Conservation (phyloP, 2,888 invertebrate genomes). For the Clunio marinus region DNA sequence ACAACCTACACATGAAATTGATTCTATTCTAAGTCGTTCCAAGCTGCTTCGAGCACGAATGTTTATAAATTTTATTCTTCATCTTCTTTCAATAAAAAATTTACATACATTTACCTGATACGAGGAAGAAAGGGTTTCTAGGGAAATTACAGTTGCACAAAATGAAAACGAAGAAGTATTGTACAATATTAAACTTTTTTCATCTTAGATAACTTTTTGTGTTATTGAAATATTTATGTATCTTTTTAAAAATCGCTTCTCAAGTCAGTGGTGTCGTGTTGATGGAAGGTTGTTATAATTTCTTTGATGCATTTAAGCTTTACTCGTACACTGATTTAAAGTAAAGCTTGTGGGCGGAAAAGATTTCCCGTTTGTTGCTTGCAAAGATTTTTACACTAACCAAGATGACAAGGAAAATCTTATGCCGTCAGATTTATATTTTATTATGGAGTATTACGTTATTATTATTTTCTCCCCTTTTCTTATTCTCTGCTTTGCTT, state of each 20-base stretch:
- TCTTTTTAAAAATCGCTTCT: slow-evolving; percentile 12
- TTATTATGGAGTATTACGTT: slow-evolving; percentile 2
- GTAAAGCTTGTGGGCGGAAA: too few species aligned
- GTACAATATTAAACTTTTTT: slow-evolving; percentile 28
- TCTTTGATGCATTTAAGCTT: too few species aligned
- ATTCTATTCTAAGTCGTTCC: too few species aligned
- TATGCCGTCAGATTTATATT: slow-evolving; percentile 24
- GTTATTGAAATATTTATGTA: slow-evolving; percentile 26
- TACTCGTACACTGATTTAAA: background rate
- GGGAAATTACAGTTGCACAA: background rate
- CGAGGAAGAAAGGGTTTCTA: background rate
- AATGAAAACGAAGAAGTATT: too few species aligned
- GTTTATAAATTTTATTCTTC: too few species aligned
- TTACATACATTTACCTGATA: background rate
- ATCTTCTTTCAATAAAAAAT: too few species aligned
- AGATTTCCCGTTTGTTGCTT: background rate
- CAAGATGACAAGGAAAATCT: slow-evolving; percentile 9
- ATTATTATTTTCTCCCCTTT: slow-evolving; percentile 22
- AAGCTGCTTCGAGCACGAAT: too few species aligned
- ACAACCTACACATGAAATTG: too few species aligned
- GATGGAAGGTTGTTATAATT: background rate
- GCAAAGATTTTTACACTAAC: background rate
- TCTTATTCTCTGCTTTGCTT: background rate
- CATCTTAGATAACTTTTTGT: background rate
- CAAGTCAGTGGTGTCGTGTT: background rate